phyloP scores from a whole-genome alignment of 2,113 vertebrate genomes.

The Melozone crissalis region DNA sequence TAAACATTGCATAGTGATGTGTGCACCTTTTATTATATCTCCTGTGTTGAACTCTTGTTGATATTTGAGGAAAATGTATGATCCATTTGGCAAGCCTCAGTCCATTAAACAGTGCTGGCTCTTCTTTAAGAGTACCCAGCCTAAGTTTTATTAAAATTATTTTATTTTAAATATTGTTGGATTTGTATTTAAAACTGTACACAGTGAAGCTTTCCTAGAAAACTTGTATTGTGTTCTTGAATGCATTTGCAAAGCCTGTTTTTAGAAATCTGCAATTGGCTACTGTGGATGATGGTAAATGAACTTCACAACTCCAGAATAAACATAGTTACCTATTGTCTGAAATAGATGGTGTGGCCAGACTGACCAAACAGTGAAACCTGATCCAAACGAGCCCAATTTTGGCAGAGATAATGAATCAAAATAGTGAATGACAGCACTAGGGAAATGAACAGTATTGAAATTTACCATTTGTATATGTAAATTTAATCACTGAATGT shows the following conservation, averaged over 20 bases:
- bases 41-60: neutral
- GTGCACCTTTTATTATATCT: neutral
- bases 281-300: neutral
- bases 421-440: neutral
- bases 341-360: neutral
- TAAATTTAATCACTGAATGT: neutral
- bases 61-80: neutral
- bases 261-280: neutral
- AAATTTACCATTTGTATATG: neutral
- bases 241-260: neutral
- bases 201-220: neutral
- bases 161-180: neutral
- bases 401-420: neutral
- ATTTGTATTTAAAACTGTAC: neutral
- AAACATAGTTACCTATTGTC: neutral
- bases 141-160: neutral
- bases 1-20: neutral
- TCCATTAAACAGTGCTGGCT: neutral
- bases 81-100: neutral
- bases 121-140: neutral
- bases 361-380: neutral
- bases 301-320: neutral
- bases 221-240: neutral
- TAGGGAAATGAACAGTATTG: neutral
- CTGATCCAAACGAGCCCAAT: neutral